Percentiles rank a stretch among this genome's conserved stretches.
Conservation (phyloP, 2,797 vertebrate genomes). For the Tarsius wallacei region DNA sequence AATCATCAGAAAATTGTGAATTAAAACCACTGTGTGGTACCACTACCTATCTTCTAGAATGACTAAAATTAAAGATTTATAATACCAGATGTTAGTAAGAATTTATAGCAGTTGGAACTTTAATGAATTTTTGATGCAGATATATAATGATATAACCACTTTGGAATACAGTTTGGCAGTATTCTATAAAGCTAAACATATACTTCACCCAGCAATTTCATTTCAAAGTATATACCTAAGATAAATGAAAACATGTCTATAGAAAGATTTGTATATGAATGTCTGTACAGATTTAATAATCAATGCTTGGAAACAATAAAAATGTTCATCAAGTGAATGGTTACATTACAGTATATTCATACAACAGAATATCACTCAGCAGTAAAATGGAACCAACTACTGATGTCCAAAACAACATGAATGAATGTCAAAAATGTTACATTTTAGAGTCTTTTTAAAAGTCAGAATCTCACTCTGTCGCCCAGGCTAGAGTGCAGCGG, state of each 20-base stretch:
- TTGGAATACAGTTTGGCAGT: neutral
- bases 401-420: neutral
- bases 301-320: neutral
- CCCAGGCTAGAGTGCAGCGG: no score
- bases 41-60: neutral
- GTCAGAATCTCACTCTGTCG: no score
- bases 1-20: conserved; percentile 13
- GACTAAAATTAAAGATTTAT: conserved; percentile 34
- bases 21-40: conserved; percentile 19
- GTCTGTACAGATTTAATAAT: conserved; percentile 16
- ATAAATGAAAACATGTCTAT: conserved; percentile 32
- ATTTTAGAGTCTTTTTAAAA: neutral
- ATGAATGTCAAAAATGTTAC: conserved; percentile 37
- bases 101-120: conserved; percentile 6
- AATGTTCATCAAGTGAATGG: neutral
- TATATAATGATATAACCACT: neutral
- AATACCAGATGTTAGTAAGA: neutral
- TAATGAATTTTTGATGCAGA: neutral
- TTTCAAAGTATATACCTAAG: neutral
- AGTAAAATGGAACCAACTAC: conserved; percentile 41
- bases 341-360: neutral
- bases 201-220: neutral
- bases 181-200: conserved; percentile 35
- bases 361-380: neutral
- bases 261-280: neutral